Conservation (phyloP, 92 coral and sea anemone species). For the Epizoanthus illoricatus region DNA sequence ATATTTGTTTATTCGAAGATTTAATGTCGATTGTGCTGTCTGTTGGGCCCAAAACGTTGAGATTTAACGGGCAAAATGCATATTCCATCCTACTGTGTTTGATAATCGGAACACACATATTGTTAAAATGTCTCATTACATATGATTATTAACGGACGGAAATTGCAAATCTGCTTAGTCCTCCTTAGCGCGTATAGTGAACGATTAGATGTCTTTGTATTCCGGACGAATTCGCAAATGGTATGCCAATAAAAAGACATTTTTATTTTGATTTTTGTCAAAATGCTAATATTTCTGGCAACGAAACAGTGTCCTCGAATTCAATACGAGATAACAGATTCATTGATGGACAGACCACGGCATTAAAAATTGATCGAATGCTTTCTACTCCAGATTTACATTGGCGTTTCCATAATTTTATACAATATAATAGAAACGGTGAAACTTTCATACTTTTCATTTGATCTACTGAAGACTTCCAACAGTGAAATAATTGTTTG, state of each 20-base stretch:
- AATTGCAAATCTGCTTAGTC: neutral
- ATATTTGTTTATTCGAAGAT: too few relatives aligned
- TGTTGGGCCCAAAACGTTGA: too few relatives aligned
- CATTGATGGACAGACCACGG: neutral
- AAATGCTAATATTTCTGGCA: neutral
- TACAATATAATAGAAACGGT: neutral
- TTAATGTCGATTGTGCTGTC: too few relatives aligned
- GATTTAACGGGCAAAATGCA: neutral
- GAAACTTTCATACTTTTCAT: neutral
- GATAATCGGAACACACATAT: neutral
- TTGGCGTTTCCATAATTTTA: constrained; percentile 4
- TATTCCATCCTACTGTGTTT: neutral
- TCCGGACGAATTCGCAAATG: neutral
- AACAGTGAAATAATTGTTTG: too few relatives aligned
- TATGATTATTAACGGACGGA: constrained; percentile 17
- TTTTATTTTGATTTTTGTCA: neutral
- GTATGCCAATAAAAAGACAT: neutral
- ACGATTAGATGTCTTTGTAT: neutral
- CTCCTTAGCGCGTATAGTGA: neutral
- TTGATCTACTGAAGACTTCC: too few relatives aligned
- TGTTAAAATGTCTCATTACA: constrained; percentile 22
- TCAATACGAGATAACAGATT: neutral
- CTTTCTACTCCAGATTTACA: neutral
- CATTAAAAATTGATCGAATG: constrained; percentile 23
- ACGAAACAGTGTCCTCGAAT: neutral